These are phyloP conservation scores for Yasuhikotakia modesta DNA, from an alignment of 2,797 vertebrate species.

Conservation along the genomic window DNA sequence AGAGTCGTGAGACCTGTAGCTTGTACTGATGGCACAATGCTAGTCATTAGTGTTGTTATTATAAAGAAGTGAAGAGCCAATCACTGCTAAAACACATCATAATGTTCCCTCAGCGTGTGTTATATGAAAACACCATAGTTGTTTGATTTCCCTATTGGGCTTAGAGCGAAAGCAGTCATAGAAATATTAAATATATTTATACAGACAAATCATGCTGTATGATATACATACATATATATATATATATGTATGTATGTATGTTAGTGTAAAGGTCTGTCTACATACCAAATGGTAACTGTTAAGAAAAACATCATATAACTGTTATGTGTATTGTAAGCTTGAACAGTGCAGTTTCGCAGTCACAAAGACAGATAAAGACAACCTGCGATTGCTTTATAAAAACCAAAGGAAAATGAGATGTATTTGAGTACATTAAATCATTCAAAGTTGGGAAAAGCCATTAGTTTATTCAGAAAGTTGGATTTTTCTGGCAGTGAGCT, in stretches of 20 bases:
- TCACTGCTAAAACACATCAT: slow-evolving; percentile 38
- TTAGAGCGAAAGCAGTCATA: slow-evolving; percentile 56
- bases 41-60: slow-evolving; percentile 48
- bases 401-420: too few relatives aligned
- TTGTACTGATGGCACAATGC: slow-evolving; percentile 29
- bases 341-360: too few relatives aligned
- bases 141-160: slow-evolving; percentile 49
- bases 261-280: slow-evolving; percentile 42
- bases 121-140: slow-evolving; percentile 47
- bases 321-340: too few relatives aligned
- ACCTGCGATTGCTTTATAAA: too few relatives aligned
- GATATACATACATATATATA: neutral
- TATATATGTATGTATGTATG: neutral
- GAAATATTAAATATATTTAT: slow-evolving; percentile 48
- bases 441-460: too few relatives aligned
- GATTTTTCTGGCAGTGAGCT: too few relatives aligned
- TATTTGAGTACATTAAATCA: too few relatives aligned
- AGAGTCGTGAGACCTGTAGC: slow-evolving; percentile 20
- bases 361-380: too few relatives aligned
- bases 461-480: too few relatives aligned
- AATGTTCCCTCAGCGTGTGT: slow-evolving; percentile 58
- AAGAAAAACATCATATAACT: too few relatives aligned
- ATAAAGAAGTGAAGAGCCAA: slow-evolving; percentile 40
- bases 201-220: slow-evolving; percentile 47
- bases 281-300: neutral